Base-by-base conservation (phyloP, 2,888 invertebrate species). In the Drosophila koepferae region DNA sequence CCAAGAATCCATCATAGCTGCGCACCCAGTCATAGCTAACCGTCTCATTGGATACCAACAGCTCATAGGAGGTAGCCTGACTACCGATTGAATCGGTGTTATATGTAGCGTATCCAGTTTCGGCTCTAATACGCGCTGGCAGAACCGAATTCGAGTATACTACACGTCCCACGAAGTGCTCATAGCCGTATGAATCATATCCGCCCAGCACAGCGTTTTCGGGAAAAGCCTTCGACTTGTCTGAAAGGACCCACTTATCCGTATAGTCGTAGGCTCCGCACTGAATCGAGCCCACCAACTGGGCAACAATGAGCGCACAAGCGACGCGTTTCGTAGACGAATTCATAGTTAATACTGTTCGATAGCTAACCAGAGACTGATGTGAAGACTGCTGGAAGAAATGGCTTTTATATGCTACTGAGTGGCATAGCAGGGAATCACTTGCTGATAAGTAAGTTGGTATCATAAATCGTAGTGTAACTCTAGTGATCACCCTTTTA, bases 81-180 rank as follows among this genome's bases (percentile, higher is more conserved):
- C 51, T 48, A 14, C 59, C 53, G 0, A 48, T 0, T 0, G 38
- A 9, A 0, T 48, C 46, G 0, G 68, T 71, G n/a, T 82, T 81
- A 18, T 10, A 81, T 5, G 67, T 59, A 3, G 72, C 64, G 18
- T 40, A 59, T 14, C 56, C 70, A 8, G 74, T 46, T 23, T 82
- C 82, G 2, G 81, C 71, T 2, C 78, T 53, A n/a, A 82, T 61
- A 4, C 82, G 81, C 0, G 84, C 82, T 2, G 28, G 28, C 28
- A 28, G 28, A 28, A 28, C 1, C 28, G 28, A 28, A 28, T 6
- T 28, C 28, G 82, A 18, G 49, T 72, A 77, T 0, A 0, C 0
- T 2, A 44, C 48, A n/a, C 86, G 86, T 7, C 81, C 82, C 23
- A 83, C 87, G 36, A 49, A 83, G 63, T 34, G 81, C 18, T 79